Evolutionary conservation across 2,113 vertebrate species (phyloP), one percentile per base, ranked within the genome.

Genomic region (Spermophilus dauricus): DNA sequence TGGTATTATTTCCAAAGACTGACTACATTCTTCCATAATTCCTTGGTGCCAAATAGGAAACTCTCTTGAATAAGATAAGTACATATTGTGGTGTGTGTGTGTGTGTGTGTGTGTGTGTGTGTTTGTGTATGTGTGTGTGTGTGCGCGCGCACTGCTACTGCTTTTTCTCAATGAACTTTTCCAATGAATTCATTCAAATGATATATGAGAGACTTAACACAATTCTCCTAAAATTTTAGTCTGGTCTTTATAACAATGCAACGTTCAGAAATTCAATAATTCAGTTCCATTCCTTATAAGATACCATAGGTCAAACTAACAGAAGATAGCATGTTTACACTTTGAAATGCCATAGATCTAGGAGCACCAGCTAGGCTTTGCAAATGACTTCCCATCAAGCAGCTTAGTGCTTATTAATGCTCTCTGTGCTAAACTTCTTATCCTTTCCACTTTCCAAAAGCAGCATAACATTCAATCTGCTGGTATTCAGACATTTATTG

Each of bases 21-120:
- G 56, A 72, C 6, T n/a, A 37, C 85, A 91, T 93, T 67, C 8
- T n/a, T 95, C 63, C 72, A 91, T 94, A 95, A 95, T 96, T 91
- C 63, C 51, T 95, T 94, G 37, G 86, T 96, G 88, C 67, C 90
- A 96, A 96, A 82, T 76, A 96, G 77, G 82, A 94, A 95, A 83
- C n/a, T 91, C 24, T 96, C 34, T 37, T 82, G 85, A 94, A 81
- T 93, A 70, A 72, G 20, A 18, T 45, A 86, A 61, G 14, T 48
- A 51, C 53, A 42, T 12, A 82, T 5, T 45, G 53, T 90, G 28
- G 30, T 42, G 28, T 70, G 42, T 42, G 48, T 48, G 10, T 48
- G 48, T 34, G 30, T 42, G 24, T 76, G 7, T 53, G 37, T 91
- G 22, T 45, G 45, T 45, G 45, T 45, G 8, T 45, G 45, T 45